Evolutionary conservation across 92 coral and sea anemone genomes (phyloP), one percentile per base, ranked within the genome.

Genomic region (Ricordea florida): DNA sequence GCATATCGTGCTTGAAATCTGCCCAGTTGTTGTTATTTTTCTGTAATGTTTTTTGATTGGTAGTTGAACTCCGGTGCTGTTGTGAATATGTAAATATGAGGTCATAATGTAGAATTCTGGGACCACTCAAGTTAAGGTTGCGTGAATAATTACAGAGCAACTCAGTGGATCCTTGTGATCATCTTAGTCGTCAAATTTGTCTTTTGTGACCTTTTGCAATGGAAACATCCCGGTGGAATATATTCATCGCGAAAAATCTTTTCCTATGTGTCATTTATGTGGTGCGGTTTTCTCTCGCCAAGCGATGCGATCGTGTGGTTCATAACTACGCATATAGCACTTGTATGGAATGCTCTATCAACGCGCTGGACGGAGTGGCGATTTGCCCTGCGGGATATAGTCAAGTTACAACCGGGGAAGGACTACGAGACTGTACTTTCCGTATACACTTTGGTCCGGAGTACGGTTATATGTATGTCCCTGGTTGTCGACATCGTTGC

Each of bases 401-500:
- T 11, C 82, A 72, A 2, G 47, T 64, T 4, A 78, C 92, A 1
- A 35, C 52, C 11, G 93, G 90, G 0, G 88, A 85, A 41, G 90
- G 84, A 0, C 32, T 40, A 9, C 78, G 79, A 27, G 63, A 41
- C 8, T 74, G 89, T 52, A 28, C 67, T 1, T 48, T 45, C 69
- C 25, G 18, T 2, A 63, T 87, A 13, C 16, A 51, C 18, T 86
- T 91, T 49, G 86, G 88, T 1, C 57, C 69, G 20, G 37, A 42
- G 48, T 66, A 81, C 10, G 92, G 92, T 10, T 11, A 1, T 0
- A 75, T 74, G 14, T 57, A 51, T 13, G 83, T 87, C 0, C 80
- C 77, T 33, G 92, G 92, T 1, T 93, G 98, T 57, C 72, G 69
- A 52, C 96, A 91, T 44, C 45, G 76, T n/a, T 91, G 97, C 37